Conservation (phyloP, 2,113 vertebrate genomes). For the Nyctereutes procyonoides region DNA sequence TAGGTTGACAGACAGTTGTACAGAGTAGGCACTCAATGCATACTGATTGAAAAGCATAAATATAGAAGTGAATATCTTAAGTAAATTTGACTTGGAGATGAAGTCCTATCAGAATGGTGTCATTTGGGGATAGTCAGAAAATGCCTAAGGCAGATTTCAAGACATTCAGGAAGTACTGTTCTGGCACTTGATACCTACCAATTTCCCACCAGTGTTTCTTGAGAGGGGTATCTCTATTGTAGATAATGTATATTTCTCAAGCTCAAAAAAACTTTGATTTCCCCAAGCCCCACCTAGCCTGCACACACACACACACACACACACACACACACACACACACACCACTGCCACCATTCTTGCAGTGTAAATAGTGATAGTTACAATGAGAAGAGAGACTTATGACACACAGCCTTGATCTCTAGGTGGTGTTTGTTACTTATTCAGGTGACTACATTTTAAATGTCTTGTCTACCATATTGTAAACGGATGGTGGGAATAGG, state of each 20-base stretch:
- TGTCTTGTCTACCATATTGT: background rate
- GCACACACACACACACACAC: background rate
- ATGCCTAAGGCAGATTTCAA: background rate
- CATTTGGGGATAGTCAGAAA: background rate
- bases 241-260: too few species aligned
- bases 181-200: background rate
- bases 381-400: background rate
- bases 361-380: background rate
- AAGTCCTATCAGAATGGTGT: background rate
- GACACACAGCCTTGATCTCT: background rate
- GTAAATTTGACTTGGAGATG: conserved; percentile 12
- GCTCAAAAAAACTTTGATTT: too few species aligned
- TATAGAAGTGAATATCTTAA: background rate
- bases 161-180: background rate
- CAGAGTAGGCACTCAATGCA: background rate
- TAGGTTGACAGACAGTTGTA: background rate
- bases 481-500: background rate
- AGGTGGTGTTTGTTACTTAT: background rate
- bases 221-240: background rate
- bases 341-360: background rate
- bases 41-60: background rate
- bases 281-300: background rate
- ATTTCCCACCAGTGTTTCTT: background rate
- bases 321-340: background rate
- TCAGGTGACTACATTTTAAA: background rate